A percentile compares a stretch with the other conserved stretches of the same genome.
Evolutionary conservation across 2,113 vertebrate species (phyloP).

Genomic region (Bufo bufo): DNA sequence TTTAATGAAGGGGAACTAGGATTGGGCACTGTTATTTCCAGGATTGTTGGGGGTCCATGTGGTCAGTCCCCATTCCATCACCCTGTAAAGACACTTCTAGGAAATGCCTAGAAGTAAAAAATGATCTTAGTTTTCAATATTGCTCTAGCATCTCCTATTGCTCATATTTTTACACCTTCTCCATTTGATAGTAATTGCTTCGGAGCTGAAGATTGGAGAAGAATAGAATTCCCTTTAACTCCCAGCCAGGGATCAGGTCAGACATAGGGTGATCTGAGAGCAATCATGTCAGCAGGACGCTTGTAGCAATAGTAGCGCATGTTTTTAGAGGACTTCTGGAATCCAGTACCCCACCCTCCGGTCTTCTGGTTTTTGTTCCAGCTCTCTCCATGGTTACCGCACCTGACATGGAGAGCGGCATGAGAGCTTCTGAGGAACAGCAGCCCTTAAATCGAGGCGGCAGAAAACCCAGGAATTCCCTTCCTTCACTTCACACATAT

Average conservation of each 20-base stretch:
- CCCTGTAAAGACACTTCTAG: background rate
- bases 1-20: background rate
- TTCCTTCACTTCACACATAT: background rate
- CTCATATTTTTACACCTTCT: background rate
- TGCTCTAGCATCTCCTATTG: background rate
- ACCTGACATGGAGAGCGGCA: slow-evolving; percentile 46
- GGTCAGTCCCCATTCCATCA: background rate
- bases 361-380: slow-evolving; percentile 52
- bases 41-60: background rate
- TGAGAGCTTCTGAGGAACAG: slow-evolving; percentile 27
- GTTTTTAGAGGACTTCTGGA: slow-evolving; percentile 49
- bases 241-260: background rate
- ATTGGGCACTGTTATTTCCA: background rate
- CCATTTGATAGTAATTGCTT: background rate
- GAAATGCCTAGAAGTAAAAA: background rate
- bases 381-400: slow-evolving; percentile 55
- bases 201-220: background rate
- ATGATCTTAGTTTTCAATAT: background rate
- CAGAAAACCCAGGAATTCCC: slow-evolving; percentile 42
- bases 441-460: background rate
- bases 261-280: background rate
- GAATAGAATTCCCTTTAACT: slow-evolving; percentile 10
- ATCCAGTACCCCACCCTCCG: slow-evolving; percentile 47
- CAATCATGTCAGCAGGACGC: slow-evolving; percentile 43
- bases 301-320: slow-evolving; percentile 41